Conservation (phyloP, 2,888 invertebrate genomes). For the Caenorhabditis zanzibari region DNA sequence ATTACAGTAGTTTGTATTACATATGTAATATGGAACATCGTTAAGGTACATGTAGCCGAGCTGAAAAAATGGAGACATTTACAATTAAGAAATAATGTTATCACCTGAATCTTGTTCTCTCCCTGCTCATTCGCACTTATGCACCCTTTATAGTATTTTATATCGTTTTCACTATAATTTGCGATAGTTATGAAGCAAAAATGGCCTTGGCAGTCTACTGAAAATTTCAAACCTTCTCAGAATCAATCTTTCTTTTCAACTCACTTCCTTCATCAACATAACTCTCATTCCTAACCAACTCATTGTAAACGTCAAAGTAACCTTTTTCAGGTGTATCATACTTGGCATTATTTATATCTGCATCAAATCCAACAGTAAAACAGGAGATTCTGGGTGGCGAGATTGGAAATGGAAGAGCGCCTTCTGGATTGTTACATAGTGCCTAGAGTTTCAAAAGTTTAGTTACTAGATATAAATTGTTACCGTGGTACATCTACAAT, state of each 20-base stretch:
- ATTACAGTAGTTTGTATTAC: constrained; percentile 28
- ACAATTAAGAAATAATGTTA: no score
- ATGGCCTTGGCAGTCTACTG: constrained; percentile 17
- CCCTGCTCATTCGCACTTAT: constrained; percentile 26
- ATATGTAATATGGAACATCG: constrained; percentile 20
- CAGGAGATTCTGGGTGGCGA: constrained; percentile 2
- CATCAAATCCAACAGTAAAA: constrained; percentile 13
- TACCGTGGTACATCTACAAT: constrained; percentile 19
- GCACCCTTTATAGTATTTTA: constrained; percentile 12
- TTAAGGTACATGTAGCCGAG: constrained; percentile 15
- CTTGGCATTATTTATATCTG: constrained; percentile 13
- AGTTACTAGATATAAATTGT: no score
- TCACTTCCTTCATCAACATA: constrained; percentile 18
- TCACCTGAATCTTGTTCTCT: constrained; percentile 22
- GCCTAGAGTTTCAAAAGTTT: no score
- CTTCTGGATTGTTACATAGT: neutral
- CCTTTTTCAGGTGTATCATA: constrained; percentile 9
- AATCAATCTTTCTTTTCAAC: neutral
- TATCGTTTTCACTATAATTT: neutral
- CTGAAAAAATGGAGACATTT: neutral
- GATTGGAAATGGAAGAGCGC: constrained; percentile 2
- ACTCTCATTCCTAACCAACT: neutral
- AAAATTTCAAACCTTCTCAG: neutral
- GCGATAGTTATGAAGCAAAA: constrained; percentile 10
- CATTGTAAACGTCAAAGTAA: neutral